Conservation (phyloP, 2,888 invertebrate genomes). For the Cosmia pyralina region DNA sequence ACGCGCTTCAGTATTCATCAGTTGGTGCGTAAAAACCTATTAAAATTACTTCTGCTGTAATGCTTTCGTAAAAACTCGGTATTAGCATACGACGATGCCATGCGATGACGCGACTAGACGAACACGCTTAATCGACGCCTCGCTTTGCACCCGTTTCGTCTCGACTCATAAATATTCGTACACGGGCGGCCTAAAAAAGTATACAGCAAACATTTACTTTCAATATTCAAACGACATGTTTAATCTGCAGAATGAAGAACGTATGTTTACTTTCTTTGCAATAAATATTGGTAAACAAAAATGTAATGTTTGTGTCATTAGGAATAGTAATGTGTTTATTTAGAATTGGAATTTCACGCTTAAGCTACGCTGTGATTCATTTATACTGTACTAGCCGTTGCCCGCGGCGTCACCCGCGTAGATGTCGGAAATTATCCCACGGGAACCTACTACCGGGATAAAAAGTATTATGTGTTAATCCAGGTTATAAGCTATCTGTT, state of each 20-base stretch:
- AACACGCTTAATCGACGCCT: slow-evolving; percentile 65
- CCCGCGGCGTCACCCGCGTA: too few species aligned
- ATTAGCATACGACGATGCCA: slow-evolving; percentile 53
- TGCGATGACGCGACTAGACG: slow-evolving; percentile 19
- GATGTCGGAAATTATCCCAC: too few species aligned
- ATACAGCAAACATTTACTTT: slow-evolving; percentile 73
- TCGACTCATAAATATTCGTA: slow-evolving; percentile 70
- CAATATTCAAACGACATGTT: slow-evolving; percentile 76
- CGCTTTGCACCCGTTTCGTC: slow-evolving; percentile 54
- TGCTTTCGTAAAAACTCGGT: slow-evolving; percentile 42
- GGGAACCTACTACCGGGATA: too few species aligned
- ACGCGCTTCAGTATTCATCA: slow-evolving; percentile 47
- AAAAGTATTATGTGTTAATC: too few species aligned
- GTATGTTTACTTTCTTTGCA: slow-evolving; percentile 60
- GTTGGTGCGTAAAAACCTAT: slow-evolving; percentile 44
- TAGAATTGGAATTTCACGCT: slow-evolving; percentile 21
- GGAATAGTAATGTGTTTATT: slow-evolving; percentile 52
- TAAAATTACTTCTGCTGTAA: slow-evolving; percentile 51
- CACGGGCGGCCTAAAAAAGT: slow-evolving; percentile 67
- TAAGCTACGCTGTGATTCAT: not conserved
- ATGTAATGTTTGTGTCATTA: slow-evolving; percentile 54
- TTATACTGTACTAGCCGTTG: too few species aligned
- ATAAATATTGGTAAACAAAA: slow-evolving; percentile 64
- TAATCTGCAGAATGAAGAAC: slow-evolving; percentile 73
- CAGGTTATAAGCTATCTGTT: too few species aligned